phyloP scores from a whole-genome alignment of 1,140 invertebrate genomes.

The Ylistrum balloti region DNA sequence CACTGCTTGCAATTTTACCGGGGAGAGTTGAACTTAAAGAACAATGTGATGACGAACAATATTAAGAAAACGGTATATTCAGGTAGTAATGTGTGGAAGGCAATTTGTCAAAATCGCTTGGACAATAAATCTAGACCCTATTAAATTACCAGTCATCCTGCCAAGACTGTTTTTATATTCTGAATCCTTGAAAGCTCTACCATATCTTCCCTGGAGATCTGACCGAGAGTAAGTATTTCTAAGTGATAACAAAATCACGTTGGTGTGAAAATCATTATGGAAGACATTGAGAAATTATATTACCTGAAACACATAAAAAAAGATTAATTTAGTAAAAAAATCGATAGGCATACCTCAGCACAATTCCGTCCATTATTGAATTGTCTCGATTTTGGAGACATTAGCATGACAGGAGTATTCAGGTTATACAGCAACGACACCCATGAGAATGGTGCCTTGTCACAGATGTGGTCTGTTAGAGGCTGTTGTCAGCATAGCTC shows the following conservation, averaged over 20 bases:
- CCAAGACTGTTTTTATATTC: neutral
- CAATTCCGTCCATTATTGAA: neutral
- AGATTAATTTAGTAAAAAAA: neutral
- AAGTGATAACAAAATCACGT: neutral
- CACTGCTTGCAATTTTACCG: no score
- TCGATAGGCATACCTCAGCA: neutral
- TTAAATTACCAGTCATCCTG: neutral
- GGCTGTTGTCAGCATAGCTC: neutral
- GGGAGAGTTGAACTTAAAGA: no score
- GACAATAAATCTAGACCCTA: neutral
- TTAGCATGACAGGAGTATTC: neutral
- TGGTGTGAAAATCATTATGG: neutral
- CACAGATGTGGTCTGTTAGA: neutral
- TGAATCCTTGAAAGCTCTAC: neutral
- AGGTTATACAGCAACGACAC: neutral
- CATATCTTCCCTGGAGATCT: neutral
- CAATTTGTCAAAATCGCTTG: neutral
- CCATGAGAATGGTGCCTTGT: neutral
- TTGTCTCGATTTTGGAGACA: slow-evolving; percentile 27
- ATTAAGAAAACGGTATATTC: neutral
- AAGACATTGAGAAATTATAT: neutral
- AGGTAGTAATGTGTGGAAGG: neutral
- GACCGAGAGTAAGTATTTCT: neutral
- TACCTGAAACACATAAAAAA: neutral
- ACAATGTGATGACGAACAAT: no score